phyloP scores from a whole-genome alignment of 2,797 vertebrate species.

The Sebastes nivosus region DNA sequence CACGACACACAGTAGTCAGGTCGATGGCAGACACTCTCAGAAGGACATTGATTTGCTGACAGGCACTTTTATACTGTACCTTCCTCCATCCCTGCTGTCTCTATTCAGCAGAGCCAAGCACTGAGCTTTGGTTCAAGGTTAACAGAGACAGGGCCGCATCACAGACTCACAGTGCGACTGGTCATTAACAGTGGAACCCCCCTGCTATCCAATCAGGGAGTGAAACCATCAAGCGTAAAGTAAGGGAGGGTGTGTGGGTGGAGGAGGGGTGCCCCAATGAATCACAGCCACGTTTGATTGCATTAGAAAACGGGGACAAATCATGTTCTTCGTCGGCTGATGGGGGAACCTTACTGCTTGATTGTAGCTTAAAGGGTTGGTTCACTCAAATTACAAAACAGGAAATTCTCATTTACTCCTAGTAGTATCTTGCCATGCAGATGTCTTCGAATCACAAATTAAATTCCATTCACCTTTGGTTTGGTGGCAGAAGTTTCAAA shows the following conservation, averaged over 20 bases:
- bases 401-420: background rate
- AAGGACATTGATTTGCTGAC: slow-evolving; percentile 69
- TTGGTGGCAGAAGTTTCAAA: background rate
- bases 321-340: slow-evolving; percentile 40
- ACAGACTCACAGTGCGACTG: slow-evolving; percentile 53
- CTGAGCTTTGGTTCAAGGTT: slow-evolving; percentile 56
- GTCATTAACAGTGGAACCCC: slow-evolving; percentile 26
- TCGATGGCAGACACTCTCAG: slow-evolving; percentile 64
- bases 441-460: background rate
- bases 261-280: slow-evolving; percentile 6
- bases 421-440: background rate
- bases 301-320: slow-evolving; percentile 32
- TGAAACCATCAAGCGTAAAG: background rate
- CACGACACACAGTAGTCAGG: slow-evolving; percentile 58
- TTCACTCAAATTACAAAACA: slow-evolving; percentile 13
- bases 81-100: slow-evolving; percentile 68
- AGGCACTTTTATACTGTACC: slow-evolving; percentile 78
- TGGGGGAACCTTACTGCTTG: slow-evolving; percentile 2
- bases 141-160: slow-evolving; percentile 57
- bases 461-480: background rate
- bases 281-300: slow-evolving; percentile 32
- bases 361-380: slow-evolving; percentile 5
- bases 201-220: slow-evolving; percentile 33
- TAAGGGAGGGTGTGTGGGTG: background rate
- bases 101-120: slow-evolving; percentile 58